Conservation (phyloP, 2,888 invertebrate species). For the Catocala fraxini region DNA sequence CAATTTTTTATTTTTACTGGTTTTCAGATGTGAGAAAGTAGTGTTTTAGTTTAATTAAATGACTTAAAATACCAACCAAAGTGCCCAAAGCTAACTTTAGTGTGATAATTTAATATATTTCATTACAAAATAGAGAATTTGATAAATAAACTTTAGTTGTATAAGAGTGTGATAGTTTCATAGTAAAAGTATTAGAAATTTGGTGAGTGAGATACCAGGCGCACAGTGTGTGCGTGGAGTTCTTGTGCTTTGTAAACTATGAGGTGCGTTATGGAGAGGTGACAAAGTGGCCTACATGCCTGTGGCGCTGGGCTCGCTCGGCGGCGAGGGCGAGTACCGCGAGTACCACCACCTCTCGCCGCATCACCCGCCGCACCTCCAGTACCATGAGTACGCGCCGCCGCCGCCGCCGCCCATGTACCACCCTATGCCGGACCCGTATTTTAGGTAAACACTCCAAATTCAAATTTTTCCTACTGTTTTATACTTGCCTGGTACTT, state of each 20-base stretch:
- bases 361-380: conserved; percentile 71
- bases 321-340: conserved; percentile 89
- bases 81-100: conserved; percentile 31
- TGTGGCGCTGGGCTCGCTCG: conserved; percentile 89
- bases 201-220: conserved; percentile 53
- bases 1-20: conserved; percentile 32
- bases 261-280: conserved; percentile 78
- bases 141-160: conserved; percentile 29
- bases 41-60: conserved; percentile 6
- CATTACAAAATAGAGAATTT: conserved; percentile 21
- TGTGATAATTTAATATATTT: conserved; percentile 14
- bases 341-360: conserved; percentile 84
- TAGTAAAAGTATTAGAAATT: conserved; percentile 1
- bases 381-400: conserved; percentile 88
- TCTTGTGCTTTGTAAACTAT: conserved; percentile 33
- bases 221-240: conserved; percentile 23
- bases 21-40: conserved; percentile 19
- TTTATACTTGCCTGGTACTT: neutral
- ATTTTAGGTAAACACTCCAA: conserved; percentile 68
- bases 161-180: neutral
- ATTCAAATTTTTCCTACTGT: conserved; percentile 25
- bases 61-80: conserved; percentile 24
- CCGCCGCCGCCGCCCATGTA: conserved; percentile 84
- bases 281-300: conserved; percentile 90
- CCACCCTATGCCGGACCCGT: conserved; percentile 80